Conservation (phyloP, 2,113 vertebrate species). For the Actenoides lindsayi region DNA sequence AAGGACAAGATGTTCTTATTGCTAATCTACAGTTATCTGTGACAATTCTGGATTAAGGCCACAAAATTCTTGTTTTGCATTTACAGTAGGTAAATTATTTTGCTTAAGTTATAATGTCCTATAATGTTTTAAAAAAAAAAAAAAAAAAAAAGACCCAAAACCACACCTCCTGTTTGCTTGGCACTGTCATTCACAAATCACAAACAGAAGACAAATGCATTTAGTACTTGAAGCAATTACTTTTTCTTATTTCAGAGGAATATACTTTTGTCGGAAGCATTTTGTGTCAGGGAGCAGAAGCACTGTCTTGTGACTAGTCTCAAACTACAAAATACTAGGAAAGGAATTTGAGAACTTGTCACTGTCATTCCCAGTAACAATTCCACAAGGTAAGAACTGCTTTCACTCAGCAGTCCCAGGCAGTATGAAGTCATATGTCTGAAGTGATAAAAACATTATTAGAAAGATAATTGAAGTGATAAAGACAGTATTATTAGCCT, state of each 20-base stretch:
- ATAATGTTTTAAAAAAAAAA: neutral
- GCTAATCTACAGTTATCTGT: no score
- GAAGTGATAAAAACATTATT: constrained; percentile 33
- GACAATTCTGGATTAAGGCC: neutral
- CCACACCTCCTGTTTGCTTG: neutral
- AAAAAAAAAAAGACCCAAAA: neutral
- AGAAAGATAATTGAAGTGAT: constrained; percentile 40
- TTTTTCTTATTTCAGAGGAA: neutral
- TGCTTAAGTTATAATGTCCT: neutral
- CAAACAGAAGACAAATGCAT: neutral
- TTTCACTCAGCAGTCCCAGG: neutral
- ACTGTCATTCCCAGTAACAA: neutral
- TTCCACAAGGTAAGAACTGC: neutral
- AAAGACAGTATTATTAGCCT: constrained; percentile 40
- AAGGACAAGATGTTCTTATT: neutral
- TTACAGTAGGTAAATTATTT: neutral
- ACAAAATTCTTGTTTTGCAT: neutral
- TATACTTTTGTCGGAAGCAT: neutral
- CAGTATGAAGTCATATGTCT: constrained; percentile 19
- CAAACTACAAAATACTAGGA: neutral
- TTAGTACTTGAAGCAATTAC: neutral
- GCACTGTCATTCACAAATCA: neutral
- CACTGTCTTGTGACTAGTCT: neutral
- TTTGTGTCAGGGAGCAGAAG: neutral
- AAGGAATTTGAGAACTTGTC: neutral